Evolutionary conservation across 2,888 invertebrate genomes (phyloP).

Genomic region (Celastrina argiolus): DNA sequence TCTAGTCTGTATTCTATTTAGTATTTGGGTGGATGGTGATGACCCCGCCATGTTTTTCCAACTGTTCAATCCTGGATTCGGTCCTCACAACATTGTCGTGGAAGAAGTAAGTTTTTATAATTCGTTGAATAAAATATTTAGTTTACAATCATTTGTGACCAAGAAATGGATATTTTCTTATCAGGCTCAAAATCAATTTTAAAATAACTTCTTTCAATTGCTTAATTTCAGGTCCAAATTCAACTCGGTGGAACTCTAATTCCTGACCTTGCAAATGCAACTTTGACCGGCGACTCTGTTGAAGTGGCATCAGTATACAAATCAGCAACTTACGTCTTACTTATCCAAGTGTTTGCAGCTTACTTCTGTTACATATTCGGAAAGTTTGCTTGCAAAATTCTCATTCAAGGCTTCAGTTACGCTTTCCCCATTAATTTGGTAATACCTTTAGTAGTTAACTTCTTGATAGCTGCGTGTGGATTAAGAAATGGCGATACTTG

Average conservation of each 20-base stretch:
- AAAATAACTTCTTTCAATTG: background rate
- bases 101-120: slow-evolving; percentile 75
- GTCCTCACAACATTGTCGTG: slow-evolving; percentile 87
- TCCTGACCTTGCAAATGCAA: slow-evolving; percentile 87
- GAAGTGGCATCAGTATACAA: slow-evolving; percentile 83
- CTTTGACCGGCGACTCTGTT: slow-evolving; percentile 86
- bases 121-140: too few species aligned
- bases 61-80: slow-evolving; percentile 85
- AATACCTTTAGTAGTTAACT: slow-evolving; percentile 91
- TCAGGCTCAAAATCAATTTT: background rate
- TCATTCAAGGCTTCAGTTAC: slow-evolving; percentile 98
- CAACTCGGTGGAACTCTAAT: slow-evolving; percentile 77
- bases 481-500: slow-evolving; percentile 91
- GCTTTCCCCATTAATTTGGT: slow-evolving; percentile 97
- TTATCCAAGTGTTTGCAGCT: slow-evolving; percentile 89
- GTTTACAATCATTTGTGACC: too few species aligned
- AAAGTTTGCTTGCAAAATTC: slow-evolving; percentile 97
- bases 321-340: slow-evolving; percentile 85
- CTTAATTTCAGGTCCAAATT: slow-evolving; percentile 75
- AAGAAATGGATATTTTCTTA: too few species aligned
- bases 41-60: slow-evolving; percentile 87
- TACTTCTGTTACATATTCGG: slow-evolving; percentile 95
- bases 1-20: slow-evolving; percentile 84
- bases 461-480: slow-evolving; percentile 92
- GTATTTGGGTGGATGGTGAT: slow-evolving; percentile 85